Percentiles rank a stretch among this genome's conserved stretches.
Evolutionary conservation across 2,113 vertebrate species (phyloP).

Genomic region (Apistogramma diplotaenia): DNA sequence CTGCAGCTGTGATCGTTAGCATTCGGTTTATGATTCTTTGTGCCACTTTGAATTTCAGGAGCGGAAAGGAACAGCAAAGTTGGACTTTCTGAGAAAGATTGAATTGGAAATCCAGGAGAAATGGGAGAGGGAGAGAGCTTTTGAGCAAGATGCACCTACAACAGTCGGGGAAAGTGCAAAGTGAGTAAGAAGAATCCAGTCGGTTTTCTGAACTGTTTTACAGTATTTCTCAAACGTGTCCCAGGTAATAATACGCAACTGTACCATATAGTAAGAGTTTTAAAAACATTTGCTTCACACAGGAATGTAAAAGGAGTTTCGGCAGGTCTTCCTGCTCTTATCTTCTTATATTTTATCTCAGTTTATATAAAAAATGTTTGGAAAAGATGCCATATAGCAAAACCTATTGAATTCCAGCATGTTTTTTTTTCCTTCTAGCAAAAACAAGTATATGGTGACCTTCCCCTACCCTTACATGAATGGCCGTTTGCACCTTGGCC

Average conservation of each 20-base stretch:
- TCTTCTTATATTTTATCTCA: background rate
- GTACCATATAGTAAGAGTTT: background rate
- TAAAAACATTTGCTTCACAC: background rate
- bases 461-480: constrained; percentile 99
- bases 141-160: constrained; percentile 81
- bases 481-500: constrained; percentile 93
- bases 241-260: background rate
- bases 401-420: background rate
- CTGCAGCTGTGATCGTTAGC: background rate
- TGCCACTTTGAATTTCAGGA: constrained; percentile 75
- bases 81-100: constrained; percentile 93
- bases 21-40: background rate
- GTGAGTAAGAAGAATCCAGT: constrained; percentile 51
- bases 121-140: constrained; percentile 86
- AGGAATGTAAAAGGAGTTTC: background rate
- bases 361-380: fast-evolving
- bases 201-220: background rate
- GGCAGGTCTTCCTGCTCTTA: background rate
- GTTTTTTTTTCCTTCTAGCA: constrained; percentile 71
- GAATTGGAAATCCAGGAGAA: constrained; percentile 90
- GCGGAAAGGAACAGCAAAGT: constrained; percentile 93
- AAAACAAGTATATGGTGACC: constrained; percentile 89
- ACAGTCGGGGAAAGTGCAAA: constrained; percentile 59
- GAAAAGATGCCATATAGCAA: background rate
- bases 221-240: background rate